Percentiles rank a stretch among this genome's conserved stretches.
Conservation (phyloP, 23 tunicate species). For the Trididemnum nubilum region DNA sequence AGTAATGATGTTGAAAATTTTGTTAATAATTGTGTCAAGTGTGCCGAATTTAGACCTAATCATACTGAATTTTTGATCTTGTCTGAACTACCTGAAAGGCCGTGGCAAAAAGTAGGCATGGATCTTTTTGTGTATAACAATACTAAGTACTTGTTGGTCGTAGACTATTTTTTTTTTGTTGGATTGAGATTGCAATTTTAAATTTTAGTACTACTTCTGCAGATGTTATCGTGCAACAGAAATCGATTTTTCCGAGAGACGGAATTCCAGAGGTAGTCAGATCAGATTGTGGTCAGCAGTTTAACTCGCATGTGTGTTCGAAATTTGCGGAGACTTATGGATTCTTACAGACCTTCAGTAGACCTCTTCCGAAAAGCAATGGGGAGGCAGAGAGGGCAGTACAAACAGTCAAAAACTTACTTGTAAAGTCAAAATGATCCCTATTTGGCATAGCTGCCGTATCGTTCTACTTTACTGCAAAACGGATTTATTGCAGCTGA, state of each 20-base stretch:
- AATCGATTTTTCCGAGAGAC: slow-evolving; percentile 9
- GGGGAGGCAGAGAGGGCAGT: slow-evolving; percentile 21
- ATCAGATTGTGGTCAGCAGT: slow-evolving; percentile 30
- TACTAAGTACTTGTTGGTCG: slow-evolving; percentile 9
- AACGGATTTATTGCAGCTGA: slow-evolving; percentile 27
- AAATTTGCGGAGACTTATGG: slow-evolving; percentile 2
- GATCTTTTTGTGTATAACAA: slow-evolving; percentile 19
- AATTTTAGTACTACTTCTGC: not conserved
- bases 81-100: slow-evolving; percentile 3
- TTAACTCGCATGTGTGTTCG: not conserved
- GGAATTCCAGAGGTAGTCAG: slow-evolving; percentile 7
- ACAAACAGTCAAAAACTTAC: slow-evolving; percentile 11
- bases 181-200: slow-evolving; percentile 6
- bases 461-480: slow-evolving; percentile 26
- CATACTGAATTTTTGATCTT: slow-evolving; percentile 4
- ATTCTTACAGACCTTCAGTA: slow-evolving; percentile 11
- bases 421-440: slow-evolving; percentile 32
- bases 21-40: slow-evolving; percentile 19
- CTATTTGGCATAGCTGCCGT: slow-evolving; percentile 9
- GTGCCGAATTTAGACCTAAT: not conserved
- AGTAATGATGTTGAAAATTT: slow-evolving; percentile 27
- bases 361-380: slow-evolving; percentile 22
- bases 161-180: slow-evolving; percentile 16
- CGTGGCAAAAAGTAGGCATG: slow-evolving; percentile 10
- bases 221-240: slow-evolving; percentile 18